phyloP scores from a whole-genome alignment of 2,113 vertebrate genomes.

The Orthochromis indermauri region DNA sequence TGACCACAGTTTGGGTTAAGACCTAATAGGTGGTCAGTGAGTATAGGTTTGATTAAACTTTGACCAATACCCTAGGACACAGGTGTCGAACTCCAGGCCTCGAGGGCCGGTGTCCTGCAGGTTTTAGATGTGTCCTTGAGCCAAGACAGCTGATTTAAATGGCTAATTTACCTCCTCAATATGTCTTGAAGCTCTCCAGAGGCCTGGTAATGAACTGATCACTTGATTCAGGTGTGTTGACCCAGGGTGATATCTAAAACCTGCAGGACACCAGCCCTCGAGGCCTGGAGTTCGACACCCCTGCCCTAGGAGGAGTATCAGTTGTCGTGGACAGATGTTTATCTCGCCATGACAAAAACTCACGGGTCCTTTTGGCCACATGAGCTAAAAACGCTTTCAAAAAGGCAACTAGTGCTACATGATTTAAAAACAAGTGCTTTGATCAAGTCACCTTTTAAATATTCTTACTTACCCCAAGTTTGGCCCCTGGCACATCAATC shows the following conservation, averaged over 20 bases:
- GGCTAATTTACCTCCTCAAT: too few species aligned
- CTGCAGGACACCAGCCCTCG: too few species aligned
- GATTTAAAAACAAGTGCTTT: neutral
- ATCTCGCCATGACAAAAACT: neutral
- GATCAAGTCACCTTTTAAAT: neutral
- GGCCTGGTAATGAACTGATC: too few species aligned
- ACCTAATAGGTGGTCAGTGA: neutral
- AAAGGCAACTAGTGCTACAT: neutral
- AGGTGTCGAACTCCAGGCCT: too few species aligned
- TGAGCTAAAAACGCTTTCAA: neutral
- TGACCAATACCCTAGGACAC: neutral
- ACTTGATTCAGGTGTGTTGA: too few species aligned
- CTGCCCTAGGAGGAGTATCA: neutral
- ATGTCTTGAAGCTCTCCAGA: too few species aligned
- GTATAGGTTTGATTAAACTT: neutral
- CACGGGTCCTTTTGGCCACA: neutral
- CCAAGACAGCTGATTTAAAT: too few species aligned
- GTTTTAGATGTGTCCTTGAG: too few species aligned
- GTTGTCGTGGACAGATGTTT: neutral
- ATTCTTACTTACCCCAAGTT: slow-evolving; percentile 56
- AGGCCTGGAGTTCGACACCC: too few species aligned
- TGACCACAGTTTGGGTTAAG: neutral
- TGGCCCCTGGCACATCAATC: slow-evolving; percentile 47
- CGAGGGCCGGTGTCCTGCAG: too few species aligned
- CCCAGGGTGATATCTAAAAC: too few species aligned